Evolutionary conservation across 2,888 invertebrate genomes (phyloP).

Genomic region (Vanessa cardui): DNA sequence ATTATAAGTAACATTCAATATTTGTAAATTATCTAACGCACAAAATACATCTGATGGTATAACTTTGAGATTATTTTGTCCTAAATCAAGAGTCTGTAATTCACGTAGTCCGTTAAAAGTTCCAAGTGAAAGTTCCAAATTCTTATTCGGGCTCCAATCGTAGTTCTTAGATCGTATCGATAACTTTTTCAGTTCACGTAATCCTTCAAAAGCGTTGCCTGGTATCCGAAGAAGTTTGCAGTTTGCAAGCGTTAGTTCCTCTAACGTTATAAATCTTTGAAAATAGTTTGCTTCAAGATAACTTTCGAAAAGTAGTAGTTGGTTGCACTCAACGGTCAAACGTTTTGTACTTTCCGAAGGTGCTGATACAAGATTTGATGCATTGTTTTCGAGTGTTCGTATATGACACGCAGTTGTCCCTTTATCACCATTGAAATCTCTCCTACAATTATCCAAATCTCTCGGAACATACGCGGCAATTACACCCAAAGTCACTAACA

Average conservation of each 20-base stretch:
- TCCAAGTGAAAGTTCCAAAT: constrained; percentile 87
- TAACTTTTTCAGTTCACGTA: constrained; percentile 90
- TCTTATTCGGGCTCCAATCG: constrained; percentile 89
- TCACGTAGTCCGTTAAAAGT: constrained; percentile 91
- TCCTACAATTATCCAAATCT: constrained; percentile 72
- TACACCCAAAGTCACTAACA: constrained; percentile 79
- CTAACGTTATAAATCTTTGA: constrained; percentile 87
- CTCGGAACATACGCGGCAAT: constrained; percentile 71
- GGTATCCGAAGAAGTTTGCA: constrained; percentile 92
- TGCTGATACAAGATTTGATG: constrained; percentile 84
- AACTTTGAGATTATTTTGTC: constrained; percentile 90
- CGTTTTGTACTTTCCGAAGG: constrained; percentile 87
- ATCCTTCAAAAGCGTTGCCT: constrained; percentile 90
- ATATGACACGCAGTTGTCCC: constrained; percentile 85
- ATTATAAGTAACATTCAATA: constrained; percentile 92
- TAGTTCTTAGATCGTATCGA: constrained; percentile 90
- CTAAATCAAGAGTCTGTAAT: constrained; percentile 89
- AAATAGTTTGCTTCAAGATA: constrained; percentile 88
- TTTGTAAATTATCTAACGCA: constrained; percentile 89
- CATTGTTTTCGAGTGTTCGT: constrained; percentile 87
- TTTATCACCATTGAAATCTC: constrained; percentile 72
- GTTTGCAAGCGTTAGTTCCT: constrained; percentile 88
- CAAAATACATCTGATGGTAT: constrained; percentile 92
- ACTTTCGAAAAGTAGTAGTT: constrained; percentile 90
- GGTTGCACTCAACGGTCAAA: constrained; percentile 89